phyloP scores from a whole-genome alignment of 2,888 invertebrate genomes.

The Punctoribates punctum region DNA sequence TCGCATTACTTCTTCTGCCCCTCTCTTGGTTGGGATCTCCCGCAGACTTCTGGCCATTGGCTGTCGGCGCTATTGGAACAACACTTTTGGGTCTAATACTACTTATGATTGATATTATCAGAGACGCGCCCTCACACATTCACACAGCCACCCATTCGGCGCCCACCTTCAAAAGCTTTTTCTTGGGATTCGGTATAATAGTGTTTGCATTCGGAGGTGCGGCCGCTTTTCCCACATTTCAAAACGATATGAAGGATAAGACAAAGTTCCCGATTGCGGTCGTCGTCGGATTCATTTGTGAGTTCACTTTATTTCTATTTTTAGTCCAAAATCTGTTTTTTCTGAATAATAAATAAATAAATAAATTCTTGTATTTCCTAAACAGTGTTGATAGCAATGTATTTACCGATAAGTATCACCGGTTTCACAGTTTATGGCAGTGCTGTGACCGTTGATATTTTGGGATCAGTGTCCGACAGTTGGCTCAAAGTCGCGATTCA shows the following conservation, averaged over 20 bases:
- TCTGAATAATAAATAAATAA: neutral
- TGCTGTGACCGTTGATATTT: conserved; percentile 68
- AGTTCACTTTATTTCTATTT: neutral
- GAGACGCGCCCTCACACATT: conserved; percentile 56
- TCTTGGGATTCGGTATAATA: conserved; percentile 66
- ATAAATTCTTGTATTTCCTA: neutral
- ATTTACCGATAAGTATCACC: conserved; percentile 66
- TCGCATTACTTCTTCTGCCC: conserved; percentile 71
- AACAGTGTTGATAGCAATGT: conserved; percentile 60
- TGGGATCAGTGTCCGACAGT: conserved; percentile 63
- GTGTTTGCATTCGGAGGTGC: conserved; percentile 70
- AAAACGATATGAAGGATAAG: conserved; percentile 82
- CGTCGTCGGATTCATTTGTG: conserved; percentile 65
- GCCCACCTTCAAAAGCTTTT: conserved; percentile 64
- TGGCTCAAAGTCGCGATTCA: conserved; percentile 61
- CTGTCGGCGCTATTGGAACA: conserved; percentile 63
- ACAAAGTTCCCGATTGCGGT: conserved; percentile 69
- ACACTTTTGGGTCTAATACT: conserved; percentile 63
- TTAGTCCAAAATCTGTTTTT: too few species aligned
- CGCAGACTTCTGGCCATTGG: conserved; percentile 82
- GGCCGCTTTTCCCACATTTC: conserved; percentile 75
- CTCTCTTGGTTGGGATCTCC: conserved; percentile 84
- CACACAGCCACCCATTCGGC: conserved; percentile 57
- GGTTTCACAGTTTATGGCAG: conserved; percentile 66
- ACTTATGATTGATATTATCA: conserved; percentile 62